These are phyloP conservation scores for Sinelater perroti DNA, from an alignment of 2,888 invertebrate genomes.

Conservation along the genomic window DNA sequence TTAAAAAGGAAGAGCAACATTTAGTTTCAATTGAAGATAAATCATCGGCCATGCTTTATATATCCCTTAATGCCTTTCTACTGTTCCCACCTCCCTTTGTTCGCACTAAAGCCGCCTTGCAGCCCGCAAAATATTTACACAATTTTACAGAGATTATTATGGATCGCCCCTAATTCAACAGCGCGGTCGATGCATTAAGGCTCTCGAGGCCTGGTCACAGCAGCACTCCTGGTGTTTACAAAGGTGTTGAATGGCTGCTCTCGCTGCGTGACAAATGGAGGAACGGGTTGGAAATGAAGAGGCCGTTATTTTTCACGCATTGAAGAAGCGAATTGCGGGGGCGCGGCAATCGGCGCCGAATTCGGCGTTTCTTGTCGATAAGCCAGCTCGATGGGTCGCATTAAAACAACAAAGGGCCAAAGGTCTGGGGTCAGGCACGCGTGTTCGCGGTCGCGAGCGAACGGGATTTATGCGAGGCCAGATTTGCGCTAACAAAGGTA, in stretches of 20 bases:
- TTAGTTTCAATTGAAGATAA: too few relatives aligned
- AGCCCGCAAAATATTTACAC: neutral
- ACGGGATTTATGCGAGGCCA: constrained; percentile 12
- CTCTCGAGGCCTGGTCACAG: neutral
- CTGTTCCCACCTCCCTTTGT: too few relatives aligned
- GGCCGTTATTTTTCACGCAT: constrained; percentile 3
- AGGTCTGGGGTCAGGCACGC: constrained; percentile 7
- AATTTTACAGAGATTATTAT: neutral
- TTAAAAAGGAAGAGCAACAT: too few relatives aligned
- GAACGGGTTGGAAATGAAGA: constrained; percentile 1
- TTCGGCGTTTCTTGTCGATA: constrained; percentile 14
- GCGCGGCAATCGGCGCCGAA: neutral
- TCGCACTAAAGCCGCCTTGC: too few relatives aligned
- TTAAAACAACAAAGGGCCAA: constrained; percentile 13
- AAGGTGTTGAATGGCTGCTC: constrained; percentile 3
- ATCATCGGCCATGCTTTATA: too few relatives aligned
- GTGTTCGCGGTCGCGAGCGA: constrained; percentile 4
- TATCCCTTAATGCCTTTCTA: too few relatives aligned
- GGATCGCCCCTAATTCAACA: neutral
- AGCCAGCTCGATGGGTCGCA: constrained; percentile 10
- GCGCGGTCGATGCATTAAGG: neutral
- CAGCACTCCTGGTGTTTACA: constrained; percentile 1
- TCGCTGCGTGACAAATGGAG: constrained; percentile 5
- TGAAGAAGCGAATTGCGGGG: neutral
- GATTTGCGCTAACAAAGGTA: constrained; percentile 16